Percentiles rank a stretch among this genome's conserved stretches.
These are phyloP conservation scores for Seira sanloemensis DNA, from an alignment of 2,888 invertebrate species.

Conservation along the genomic window DNA sequence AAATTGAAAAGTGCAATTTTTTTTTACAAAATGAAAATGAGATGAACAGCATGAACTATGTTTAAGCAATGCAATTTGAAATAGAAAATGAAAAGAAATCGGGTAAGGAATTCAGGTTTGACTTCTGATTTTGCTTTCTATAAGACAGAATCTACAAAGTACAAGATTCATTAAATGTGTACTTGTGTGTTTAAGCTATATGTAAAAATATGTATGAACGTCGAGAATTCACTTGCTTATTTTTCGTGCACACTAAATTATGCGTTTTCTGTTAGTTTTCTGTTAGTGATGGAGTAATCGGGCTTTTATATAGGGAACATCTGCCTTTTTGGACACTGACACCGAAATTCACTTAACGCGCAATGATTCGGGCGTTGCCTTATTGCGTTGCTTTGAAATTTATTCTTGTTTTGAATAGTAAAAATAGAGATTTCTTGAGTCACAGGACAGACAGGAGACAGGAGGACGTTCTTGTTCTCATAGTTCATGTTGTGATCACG, in stretches of 20 bases:
- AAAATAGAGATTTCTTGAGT: slow-evolving; percentile 14
- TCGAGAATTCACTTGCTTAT: slow-evolving; percentile 5
- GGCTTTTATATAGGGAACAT: not conserved
- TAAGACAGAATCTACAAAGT: not conserved
- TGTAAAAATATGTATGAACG: not conserved
- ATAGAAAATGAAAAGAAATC: not conserved
- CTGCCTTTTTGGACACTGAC: slow-evolving; percentile 27
- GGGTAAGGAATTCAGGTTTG: not conserved
- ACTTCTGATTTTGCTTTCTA: too few species aligned
- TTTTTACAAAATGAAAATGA: not conserved
- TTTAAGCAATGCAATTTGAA: not conserved
- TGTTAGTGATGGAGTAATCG: too few species aligned
- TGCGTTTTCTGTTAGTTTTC: slow-evolving; percentile 8
- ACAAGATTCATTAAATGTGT: not conserved
- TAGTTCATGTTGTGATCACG: slow-evolving; percentile 19
- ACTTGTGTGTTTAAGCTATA: not conserved
- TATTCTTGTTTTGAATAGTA: slow-evolving; percentile 1
- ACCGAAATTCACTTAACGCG: slow-evolving; percentile 35
- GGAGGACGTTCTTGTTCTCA: not conserved
- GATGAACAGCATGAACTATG: not conserved
- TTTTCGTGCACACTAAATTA: slow-evolving; percentile 29
- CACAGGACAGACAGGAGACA: not conserved
- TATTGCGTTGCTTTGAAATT: slow-evolving; percentile 6
- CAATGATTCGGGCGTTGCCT: slow-evolving; percentile 38
- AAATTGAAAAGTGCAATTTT: slow-evolving; percentile 10